Base-by-base conservation (phyloP, 2,888 invertebrate species). In the Brachynemurus nebulosus region DNA sequence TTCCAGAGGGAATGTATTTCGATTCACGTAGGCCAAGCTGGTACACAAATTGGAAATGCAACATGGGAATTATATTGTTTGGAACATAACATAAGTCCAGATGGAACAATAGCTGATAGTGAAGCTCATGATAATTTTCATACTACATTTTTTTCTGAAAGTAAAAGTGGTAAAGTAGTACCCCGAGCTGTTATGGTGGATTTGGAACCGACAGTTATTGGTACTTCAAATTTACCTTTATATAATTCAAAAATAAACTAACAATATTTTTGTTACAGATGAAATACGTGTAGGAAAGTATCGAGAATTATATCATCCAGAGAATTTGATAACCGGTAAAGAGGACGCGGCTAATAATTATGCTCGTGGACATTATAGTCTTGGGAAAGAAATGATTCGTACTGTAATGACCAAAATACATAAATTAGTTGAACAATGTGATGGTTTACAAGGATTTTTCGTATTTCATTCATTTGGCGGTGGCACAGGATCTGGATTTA, bases 301-400 rank as follows among this genome's bases (percentile, higher is more conserved):
- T 59, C 74, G 79, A 3, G 78, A 80, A 55, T 67, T 86, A 19
- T 86, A 82, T 65, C 85, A 86, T 59, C 89, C 89, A 0, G 88
- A 89, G 55, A 88, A 89, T 61, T 65, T 91, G 51, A 85, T 90
- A 55, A 82, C 79, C 4, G 89, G 88, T 47, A 89, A 89, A 61
- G 89, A 89, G 62, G 89, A 89, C 62, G 88, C 89, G 2, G 89
- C 90, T 7, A 89, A 90, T 63, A 90, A 90, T 65, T 90, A 88
- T 59, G 89, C 89, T 1, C 72, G 90, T 38, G 88, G 90, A 3
- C 86, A 86, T 60, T 86, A 89, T 65, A 85, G 86, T 49, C 80
- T 88, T 48, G 86, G 89, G 40, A 81, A 82, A 41, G 85, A 86
- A 57, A 76, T 86, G 52, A 74, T 88, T 37, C 77, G 75, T 39